Conservation (phyloP, 2,113 vertebrate genomes). For the Laticauda colubrina region DNA sequence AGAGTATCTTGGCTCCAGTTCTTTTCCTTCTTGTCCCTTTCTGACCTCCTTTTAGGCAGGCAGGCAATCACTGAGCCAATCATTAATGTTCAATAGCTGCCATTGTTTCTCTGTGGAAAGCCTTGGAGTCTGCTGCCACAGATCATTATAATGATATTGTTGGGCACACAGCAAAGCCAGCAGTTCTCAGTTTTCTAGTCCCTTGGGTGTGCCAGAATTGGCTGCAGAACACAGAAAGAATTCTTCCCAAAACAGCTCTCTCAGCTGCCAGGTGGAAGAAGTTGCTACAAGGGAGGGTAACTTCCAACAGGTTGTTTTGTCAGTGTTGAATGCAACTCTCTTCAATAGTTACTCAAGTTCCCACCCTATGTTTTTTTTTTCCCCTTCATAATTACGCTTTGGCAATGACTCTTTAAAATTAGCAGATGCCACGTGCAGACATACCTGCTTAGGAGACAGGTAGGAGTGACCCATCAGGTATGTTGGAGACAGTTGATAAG, state of each 20-base stretch:
- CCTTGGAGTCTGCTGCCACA: slow-evolving; percentile 43
- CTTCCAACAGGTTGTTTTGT: slow-evolving; percentile 40
- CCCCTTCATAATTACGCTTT: slow-evolving; percentile 20
- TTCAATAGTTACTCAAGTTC: neutral
- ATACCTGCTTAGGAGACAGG: neutral
- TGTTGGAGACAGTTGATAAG: neutral
- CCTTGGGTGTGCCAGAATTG: slow-evolving; percentile 21
- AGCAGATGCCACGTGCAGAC: neutral
- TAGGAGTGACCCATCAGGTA: neutral
- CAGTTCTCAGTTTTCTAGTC: slow-evolving; percentile 22
- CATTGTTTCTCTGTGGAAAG: slow-evolving; percentile 9
- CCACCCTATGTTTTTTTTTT: neutral
- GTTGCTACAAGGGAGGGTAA: slow-evolving; percentile 8
- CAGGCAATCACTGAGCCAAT: neutral
- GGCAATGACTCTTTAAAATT: slow-evolving; percentile 24
- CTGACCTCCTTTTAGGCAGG: neutral
- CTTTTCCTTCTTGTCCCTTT: neutral
- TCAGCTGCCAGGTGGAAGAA: slow-evolving; percentile 44
- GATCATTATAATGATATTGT: slow-evolving; percentile 51
- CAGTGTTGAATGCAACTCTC: slow-evolving; percentile 21
- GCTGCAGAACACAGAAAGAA: neutral
- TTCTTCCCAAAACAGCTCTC: slow-evolving; percentile 11
- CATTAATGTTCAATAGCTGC: neutral
- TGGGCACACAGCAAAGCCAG: slow-evolving; percentile 23
- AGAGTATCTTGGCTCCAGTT: neutral